Evolutionary conservation across 2,797 vertebrate genomes (phyloP).

Genomic region (Gephyroberyx darwinii): DNA sequence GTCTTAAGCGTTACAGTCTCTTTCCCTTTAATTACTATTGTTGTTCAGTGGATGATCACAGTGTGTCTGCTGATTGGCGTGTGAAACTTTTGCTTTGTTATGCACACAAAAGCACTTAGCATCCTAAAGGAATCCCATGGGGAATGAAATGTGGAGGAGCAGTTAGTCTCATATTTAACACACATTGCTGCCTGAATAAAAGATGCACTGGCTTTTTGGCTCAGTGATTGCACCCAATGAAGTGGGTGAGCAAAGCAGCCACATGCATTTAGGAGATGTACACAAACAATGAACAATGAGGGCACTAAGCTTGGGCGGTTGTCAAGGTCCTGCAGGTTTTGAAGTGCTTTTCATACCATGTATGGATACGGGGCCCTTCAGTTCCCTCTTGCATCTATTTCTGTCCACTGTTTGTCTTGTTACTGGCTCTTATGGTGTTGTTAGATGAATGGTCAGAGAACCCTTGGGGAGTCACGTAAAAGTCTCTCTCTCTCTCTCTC

Average conservation of each 20-base stretch:
- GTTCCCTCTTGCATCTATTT: slow-evolving; percentile 57
- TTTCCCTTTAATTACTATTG: slow-evolving; percentile 44
- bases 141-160: slow-evolving; percentile 27
- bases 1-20: slow-evolving; percentile 44
- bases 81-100: slow-evolving; percentile 33
- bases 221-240: slow-evolving; percentile 42
- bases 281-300: slow-evolving; percentile 50
- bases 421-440: slow-evolving; percentile 37
- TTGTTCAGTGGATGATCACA: slow-evolving; percentile 53
- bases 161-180: slow-evolving; percentile 44
- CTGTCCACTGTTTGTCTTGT: slow-evolving; percentile 36
- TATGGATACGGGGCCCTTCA: slow-evolving; percentile 45
- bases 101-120: slow-evolving; percentile 31
- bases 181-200: slow-evolving; percentile 37
- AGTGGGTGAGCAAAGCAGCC: slow-evolving; percentile 55
- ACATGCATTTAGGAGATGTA: slow-evolving; percentile 57
- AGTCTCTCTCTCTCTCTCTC: slow-evolving; percentile 20
- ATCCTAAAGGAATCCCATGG: slow-evolving; percentile 34
- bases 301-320: slow-evolving; percentile 55
- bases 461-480: slow-evolving; percentile 29
- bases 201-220: slow-evolving; percentile 51
- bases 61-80: slow-evolving; percentile 22
- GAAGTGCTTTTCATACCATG: slow-evolving; percentile 58
- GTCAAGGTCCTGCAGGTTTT: slow-evolving; percentile 64
- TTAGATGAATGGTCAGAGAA: slow-evolving; percentile 43